Percentiles rank a stretch among this genome's conserved stretches.
phyloP scores from a whole-genome alignment of 1,140 invertebrate genomes.

The Centruroides sculpturatus region DNA sequence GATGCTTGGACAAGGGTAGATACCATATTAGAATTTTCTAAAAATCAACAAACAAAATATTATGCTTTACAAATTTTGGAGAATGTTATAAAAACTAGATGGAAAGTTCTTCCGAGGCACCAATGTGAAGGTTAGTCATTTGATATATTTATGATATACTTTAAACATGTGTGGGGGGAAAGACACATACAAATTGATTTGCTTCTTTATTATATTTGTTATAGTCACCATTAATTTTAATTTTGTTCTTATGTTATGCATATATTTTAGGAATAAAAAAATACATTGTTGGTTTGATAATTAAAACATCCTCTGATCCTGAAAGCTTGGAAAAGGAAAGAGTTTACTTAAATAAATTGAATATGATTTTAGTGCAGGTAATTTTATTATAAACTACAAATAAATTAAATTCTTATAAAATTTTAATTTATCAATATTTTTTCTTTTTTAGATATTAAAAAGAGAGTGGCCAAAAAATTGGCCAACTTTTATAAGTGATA shows the following conservation, averaged over 20 bases:
- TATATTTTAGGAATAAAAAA: slow-evolving; percentile 66
- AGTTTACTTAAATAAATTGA: slow-evolving; percentile 95
- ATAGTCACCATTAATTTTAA: not conserved
- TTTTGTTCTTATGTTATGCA: too few species aligned
- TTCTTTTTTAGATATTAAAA: slow-evolving; percentile 71
- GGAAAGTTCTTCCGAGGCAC: slow-evolving; percentile 95
- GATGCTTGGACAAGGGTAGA: slow-evolving; percentile 99
- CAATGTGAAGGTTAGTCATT: slow-evolving; percentile 76
- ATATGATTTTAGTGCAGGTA: slow-evolving; percentile 94
- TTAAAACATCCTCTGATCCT: slow-evolving; percentile 92
- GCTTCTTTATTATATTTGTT: slow-evolving; percentile 12
- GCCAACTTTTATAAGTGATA: slow-evolving; percentile 97
- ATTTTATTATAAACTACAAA: not conserved
- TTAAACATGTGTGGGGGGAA: too few species aligned
- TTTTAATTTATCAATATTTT: slow-evolving; percentile 13
- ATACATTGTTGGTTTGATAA: slow-evolving; percentile 96
- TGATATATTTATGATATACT: too few species aligned
- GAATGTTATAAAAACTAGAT: slow-evolving; percentile 96
- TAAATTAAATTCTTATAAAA: not conserved
- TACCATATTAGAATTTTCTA: slow-evolving; percentile 88
- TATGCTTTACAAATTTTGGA: slow-evolving; percentile 98
- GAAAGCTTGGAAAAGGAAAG: slow-evolving; percentile 79
- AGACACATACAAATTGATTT: not conserved
- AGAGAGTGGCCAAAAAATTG: slow-evolving; percentile 99
- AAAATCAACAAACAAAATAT: slow-evolving; percentile 97